phyloP scores from a whole-genome alignment of 2,113 vertebrate genomes.

The Phyllostomus hastatus region DNA sequence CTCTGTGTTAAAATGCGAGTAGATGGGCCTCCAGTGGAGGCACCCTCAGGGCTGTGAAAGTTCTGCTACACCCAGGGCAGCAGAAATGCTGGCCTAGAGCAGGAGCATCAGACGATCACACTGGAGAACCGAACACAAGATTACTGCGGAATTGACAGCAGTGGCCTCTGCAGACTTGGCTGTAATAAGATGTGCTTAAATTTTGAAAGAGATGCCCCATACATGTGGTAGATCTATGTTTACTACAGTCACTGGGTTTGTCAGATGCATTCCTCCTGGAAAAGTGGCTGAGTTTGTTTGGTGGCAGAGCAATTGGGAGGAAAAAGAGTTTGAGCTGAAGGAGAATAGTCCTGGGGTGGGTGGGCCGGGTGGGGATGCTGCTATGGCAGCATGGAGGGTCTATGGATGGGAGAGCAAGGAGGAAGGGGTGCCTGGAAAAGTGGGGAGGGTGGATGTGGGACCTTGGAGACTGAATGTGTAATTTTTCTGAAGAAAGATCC shows the following conservation, averaged over 20 bases:
- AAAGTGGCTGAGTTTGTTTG: not conserved
- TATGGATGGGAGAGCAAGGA: not conserved
- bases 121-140: not conserved
- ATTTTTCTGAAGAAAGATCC: not conserved
- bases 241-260: not conserved
- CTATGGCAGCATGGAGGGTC: not conserved
- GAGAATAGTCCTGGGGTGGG: not conserved
- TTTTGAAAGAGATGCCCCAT: not conserved
- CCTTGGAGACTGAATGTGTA: not conserved
- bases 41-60: not conserved
- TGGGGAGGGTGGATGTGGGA: too few relatives aligned
- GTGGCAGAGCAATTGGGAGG: not conserved
- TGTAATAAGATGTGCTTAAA: not conserved
- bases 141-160: not conserved
- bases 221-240: accelerated
- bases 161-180: not conserved
- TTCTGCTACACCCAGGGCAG: not conserved
- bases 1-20: not conserved
- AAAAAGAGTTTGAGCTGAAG: not conserved
- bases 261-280: not conserved
- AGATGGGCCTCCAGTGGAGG: accelerated
- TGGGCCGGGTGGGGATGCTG: too few relatives aligned
- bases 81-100: not conserved
- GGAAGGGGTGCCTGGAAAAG: not conserved
- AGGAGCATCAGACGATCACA: too few relatives aligned